A percentile compares a stretch with the other conserved stretches of the same genome.
Evolutionary conservation across 2,888 invertebrate species (phyloP).

Genomic region (Oligia fasciuncula): DNA sequence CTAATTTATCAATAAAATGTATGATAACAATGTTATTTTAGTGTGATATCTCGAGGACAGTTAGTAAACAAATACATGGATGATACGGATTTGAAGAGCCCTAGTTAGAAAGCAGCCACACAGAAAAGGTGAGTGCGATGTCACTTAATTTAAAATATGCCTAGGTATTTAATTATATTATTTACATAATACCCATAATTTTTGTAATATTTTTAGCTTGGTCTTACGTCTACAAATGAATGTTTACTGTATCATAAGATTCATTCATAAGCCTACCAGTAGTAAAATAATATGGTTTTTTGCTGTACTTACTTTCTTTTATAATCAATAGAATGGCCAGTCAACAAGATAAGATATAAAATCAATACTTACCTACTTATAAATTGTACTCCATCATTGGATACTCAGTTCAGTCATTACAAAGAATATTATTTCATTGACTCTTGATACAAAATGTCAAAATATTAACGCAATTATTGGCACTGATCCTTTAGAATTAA

Average conservation of each 20-base stretch:
- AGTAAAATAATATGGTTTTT: background rate
- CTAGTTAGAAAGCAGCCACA: conserved; percentile 23
- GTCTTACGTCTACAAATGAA: background rate
- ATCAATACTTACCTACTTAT: background rate
- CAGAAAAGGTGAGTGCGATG: conserved; percentile 49
- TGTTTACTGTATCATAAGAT: background rate
- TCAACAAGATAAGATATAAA: background rate
- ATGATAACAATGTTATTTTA: conserved; percentile 68
- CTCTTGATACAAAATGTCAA: background rate
- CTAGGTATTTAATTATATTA: background rate
- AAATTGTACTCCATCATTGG: background rate
- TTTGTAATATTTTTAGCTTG: background rate
- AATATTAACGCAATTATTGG: background rate
- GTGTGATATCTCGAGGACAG: conserved; percentile 63
- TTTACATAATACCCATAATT: background rate
- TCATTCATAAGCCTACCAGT: no score
- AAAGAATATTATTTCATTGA: background rate
- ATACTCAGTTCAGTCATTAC: background rate
- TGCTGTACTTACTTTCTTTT: background rate
- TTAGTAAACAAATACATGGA: conserved; percentile 71
- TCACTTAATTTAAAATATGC: background rate
- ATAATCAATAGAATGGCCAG: background rate
- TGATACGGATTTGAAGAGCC: conserved; percentile 59
- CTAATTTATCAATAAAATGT: conserved; percentile 73
- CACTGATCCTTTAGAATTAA: background rate